These are phyloP conservation scores for Anguilla megastoma DNA, from an alignment of 2,797 vertebrate genomes.

Conservation along the genomic window DNA sequence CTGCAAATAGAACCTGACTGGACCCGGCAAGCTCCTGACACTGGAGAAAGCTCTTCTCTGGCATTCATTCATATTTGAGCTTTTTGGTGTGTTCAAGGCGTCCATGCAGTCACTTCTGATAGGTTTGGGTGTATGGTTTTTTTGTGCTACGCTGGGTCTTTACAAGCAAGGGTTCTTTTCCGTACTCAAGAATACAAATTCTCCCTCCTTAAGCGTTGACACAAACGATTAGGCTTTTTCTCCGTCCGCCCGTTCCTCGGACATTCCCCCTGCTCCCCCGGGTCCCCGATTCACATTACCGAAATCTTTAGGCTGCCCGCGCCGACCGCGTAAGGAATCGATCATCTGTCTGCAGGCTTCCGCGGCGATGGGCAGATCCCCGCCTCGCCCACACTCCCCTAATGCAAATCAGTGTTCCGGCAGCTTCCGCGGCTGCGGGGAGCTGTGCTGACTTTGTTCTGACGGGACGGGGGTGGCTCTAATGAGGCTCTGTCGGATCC, in stretches of 20 bases:
- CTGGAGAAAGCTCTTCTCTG: background rate
- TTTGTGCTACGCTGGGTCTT: background rate
- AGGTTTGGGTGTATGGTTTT: background rate
- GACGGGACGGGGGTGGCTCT: background rate
- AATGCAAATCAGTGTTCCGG: background rate
- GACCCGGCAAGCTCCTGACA: background rate
- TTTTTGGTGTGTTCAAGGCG: background rate
- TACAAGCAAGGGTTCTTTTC: background rate
- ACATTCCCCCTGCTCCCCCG: background rate
- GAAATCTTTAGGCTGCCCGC: conserved; percentile 15
- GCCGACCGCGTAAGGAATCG: conserved; percentile 10
- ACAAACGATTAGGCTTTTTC: conserved; percentile 3
- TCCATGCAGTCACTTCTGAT: conserved; percentile 7
- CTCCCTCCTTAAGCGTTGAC: too few species aligned
- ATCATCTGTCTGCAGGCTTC: conserved; percentile 21
- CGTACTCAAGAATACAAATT: background rate
- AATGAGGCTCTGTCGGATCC: background rate
- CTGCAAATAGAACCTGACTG: conserved; percentile 24
- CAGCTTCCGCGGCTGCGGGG: background rate
- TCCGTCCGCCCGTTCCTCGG: background rate
- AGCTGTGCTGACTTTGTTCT: background rate
- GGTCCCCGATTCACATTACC: conserved; percentile 3
- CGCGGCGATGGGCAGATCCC: background rate
- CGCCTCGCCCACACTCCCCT: background rate
- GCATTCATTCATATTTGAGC: background rate